Evolutionary conservation across 2,888 invertebrate genomes (phyloP), one percentile per base, ranked within the genome.

Genomic region (Litoditis marina): DNA sequence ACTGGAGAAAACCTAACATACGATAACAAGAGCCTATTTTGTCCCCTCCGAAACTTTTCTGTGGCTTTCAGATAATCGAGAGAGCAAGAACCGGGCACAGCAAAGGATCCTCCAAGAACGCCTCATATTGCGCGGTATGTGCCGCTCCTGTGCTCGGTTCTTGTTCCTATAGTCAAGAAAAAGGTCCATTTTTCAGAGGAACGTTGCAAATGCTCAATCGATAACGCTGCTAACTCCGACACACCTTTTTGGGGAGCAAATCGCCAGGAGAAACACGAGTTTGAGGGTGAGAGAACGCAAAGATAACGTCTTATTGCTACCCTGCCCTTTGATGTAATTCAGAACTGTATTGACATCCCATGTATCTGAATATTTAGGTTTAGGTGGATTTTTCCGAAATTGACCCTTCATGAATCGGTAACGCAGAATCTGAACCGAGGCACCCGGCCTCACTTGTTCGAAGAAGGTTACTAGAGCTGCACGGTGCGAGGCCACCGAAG

Each of bases 211-310:
- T 27, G 19, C 2, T 58, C 59, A 5, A 58, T 11, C 2, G 59
- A 25, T 16, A 58, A 30, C 11, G 22, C 30, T 36, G 58, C 58
- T n/a, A 58, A 32, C 28, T 58, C 58, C 27, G 49, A 54, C 19
- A 56, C 58, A 1, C 58, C 8, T 27, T n/a, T 31, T 56, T 28
- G 58, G 58, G 7, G 54, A 54, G 61, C 58, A 58, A 16, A 58
- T 30, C 4, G 58, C 58, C 11, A 58, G 19, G 1, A 58, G 11
- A 13, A 58, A 28, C 8, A 30, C 28, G 16, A 28, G 49, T 3
- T 56, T 51, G 1, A 25, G 27, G 2, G 58, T 58, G 19, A 58
- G 1, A 19, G 19, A 19, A 13, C 27, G 25, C 22, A 36, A 22
- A 1, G 7, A 7, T 7, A 57, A 27, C 2, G 7, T 8, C 6